These are phyloP conservation scores for Falco concolor DNA, from an alignment of 2,797 vertebrate species.

Conservation along the genomic window DNA sequence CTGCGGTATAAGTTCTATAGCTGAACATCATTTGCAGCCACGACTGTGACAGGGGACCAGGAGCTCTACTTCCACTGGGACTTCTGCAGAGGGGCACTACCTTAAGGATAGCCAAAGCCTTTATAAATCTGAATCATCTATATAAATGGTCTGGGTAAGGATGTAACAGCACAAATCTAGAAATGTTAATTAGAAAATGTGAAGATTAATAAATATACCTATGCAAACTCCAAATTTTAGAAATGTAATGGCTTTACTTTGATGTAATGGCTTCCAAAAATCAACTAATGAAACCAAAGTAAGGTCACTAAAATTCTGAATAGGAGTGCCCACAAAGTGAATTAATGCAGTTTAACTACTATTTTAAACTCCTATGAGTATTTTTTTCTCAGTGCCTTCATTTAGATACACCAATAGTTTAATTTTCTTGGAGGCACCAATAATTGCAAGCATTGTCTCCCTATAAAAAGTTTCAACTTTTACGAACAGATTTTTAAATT, in stretches of 20 bases:
- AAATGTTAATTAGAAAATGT: background rate
- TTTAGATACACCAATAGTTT: background rate
- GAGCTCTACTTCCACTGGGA: background rate
- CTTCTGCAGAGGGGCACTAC: accelerated
- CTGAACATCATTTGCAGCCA: background rate
- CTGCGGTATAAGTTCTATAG: background rate
- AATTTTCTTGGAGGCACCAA: background rate
- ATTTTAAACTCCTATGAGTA: background rate
- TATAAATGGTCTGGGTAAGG: background rate
- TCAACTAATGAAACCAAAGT: background rate
- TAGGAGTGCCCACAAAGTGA: background rate
- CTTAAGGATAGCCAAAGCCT: background rate
- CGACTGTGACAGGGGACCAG: accelerated
- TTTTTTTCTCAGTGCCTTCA: background rate
- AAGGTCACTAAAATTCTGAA: background rate
- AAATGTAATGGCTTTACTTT: background rate
- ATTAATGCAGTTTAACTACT: background rate
- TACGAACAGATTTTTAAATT: background rate
- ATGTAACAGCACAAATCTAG: background rate
- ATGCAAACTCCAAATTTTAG: accelerated
- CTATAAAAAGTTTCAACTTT: background rate
- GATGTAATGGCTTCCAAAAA: background rate
- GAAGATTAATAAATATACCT: background rate
- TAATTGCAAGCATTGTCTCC: background rate
- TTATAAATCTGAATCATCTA: background rate